Base-by-base conservation (phyloP, 2,888 invertebrate species). In the Caradrina clavipalpis region DNA sequence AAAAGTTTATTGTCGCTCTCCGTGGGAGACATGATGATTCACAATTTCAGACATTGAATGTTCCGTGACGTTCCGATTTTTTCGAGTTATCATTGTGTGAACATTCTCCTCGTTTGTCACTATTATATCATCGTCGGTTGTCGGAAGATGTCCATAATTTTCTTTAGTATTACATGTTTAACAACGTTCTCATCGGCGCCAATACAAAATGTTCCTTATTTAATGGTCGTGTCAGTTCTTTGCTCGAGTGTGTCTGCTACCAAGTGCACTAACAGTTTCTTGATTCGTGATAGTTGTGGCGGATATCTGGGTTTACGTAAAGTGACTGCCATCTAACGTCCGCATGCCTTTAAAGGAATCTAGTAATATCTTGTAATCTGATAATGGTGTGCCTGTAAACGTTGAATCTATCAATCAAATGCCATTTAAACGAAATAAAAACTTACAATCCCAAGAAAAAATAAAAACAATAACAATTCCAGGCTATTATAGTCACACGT, bases 221-320 rank as follows among this genome's bases (percentile, higher is more conserved):
- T 61, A 59, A 64, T 64, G 19, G 22, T 51, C 31, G 26, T 42
- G 22, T 59, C 21, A n/a, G 17, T 42, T 53, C 19, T 31, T 55
- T 54, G 19, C 58, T 62, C 42, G 13, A 53, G 51, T 49, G 45
- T 35, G 62, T 47, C 68, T 63, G 57, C 45, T 26, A 63, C 15
- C 10, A 69, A 35, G 35, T 53, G 19, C 15, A 56, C 39, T 59
- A 11, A 49, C 26, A 53, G 60, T 64, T 80, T 64, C 57, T 57
- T 58, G 31, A 76, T 76, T 76, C 60, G n/a, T 69, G 63, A 78
- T 74, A 73, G 35, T 45, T 39, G 47, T 42, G 54, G 59, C 80
- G 76, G 76, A 77, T 69, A 76, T 76, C 80, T 76, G 60, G 70
- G 51, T 76, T 76, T 75, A 76, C 63, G 70, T 79, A 80, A 80